Evolutionary conservation across 2,888 invertebrate genomes (phyloP).

Genomic region (Calliphora vomitoria): DNA sequence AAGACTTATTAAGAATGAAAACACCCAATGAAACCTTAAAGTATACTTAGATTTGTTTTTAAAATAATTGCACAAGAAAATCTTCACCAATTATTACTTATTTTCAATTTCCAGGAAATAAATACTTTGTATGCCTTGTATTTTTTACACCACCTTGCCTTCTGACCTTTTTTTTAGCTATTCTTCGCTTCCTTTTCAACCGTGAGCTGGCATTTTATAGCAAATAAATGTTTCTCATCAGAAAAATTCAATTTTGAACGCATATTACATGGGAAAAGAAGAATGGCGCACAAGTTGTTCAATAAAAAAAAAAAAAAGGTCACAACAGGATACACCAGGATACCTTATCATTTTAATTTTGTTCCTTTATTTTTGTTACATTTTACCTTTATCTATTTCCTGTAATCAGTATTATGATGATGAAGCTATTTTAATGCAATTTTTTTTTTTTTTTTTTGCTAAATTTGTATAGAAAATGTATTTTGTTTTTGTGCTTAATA

Average conservation of each 20-base stretch:
- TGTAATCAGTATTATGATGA: slow-evolving; percentile 52
- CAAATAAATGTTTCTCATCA: slow-evolving; percentile 30
- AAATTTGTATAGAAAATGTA: not conserved
- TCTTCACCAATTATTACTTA: not conserved
- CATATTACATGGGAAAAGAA: slow-evolving; percentile 18
- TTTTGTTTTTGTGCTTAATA: slow-evolving; percentile 32
- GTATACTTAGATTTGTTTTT: not conserved
- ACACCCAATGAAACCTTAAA: not conserved
- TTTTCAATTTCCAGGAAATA: slow-evolving; percentile 20
- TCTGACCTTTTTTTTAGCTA: slow-evolving; percentile 11
- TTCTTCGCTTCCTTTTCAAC: not conserved
- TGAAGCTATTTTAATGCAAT: slow-evolving; percentile 13
- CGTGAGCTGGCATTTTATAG: slow-evolving; percentile 14
- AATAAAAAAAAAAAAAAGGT: slow-evolving; percentile 28
- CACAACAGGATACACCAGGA: slow-evolving; percentile 11
- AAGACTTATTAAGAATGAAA: no score
- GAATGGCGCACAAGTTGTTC: not conserved
- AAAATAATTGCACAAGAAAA: not conserved
- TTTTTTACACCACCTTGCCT: not conserved
- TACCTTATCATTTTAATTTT: slow-evolving; percentile 51
- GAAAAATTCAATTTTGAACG: slow-evolving; percentile 44
- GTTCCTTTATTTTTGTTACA: slow-evolving; percentile 10
- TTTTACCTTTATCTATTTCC: slow-evolving; percentile 30
- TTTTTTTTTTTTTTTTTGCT: not conserved
- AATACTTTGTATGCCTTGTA: not conserved